Base-by-base conservation (phyloP, 64 coral and sea anemone species). In the Dendrophyllia cribrosa region DNA sequence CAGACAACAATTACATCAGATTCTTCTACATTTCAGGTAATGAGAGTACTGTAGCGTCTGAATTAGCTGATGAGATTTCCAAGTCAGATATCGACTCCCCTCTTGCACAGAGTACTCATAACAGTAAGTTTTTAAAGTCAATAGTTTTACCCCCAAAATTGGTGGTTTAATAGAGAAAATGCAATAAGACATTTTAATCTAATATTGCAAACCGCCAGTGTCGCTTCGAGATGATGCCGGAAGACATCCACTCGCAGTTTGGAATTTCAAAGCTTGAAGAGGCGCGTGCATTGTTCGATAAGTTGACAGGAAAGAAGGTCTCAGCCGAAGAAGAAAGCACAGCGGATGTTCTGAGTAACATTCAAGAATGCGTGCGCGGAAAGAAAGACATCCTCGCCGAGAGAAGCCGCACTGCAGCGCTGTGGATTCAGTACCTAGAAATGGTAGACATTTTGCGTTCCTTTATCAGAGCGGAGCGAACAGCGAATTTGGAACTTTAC, bases 381-480 rank as follows among this genome's bases (percentile, higher is more conserved):
- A 81, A 61, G 58, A 7, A 81, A 81, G 78, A 81, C 58, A 0
- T 81, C 78, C 78, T 81, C 2, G 78, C 25, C 6, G 13, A 81
- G 78, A 81, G 58, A 81, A 81, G 78, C 56, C 85, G 77, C 51
- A 94, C 92, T 4, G 92, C 76, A 72, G 73, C 72, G 3, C 61
- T 83, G 11, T 88, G 92, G 92, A 68, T 94, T 70, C 49, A 89
- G 68, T 94, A 94, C 61, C 88, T 94, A 87, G 68, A 81, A 73
- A 93, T 93, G 86, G 43, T 82, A 45, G 92, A 93, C 55, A 93
- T 93, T 25, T 64, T 93, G 49, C 72, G 77, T 51, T 88, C 65
- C 59, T 93, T 88, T 62, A 89, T 95, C 10, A 95, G 76, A 86
- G 93, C 87, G 59, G 87, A 95, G 70, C 77, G 93, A 19, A 94